A percentile compares a stretch with the other conserved stretches of the same genome.
Evolutionary conservation across 1,140 invertebrate species (phyloP).

Genomic region (Drosophila tristis): DNA sequence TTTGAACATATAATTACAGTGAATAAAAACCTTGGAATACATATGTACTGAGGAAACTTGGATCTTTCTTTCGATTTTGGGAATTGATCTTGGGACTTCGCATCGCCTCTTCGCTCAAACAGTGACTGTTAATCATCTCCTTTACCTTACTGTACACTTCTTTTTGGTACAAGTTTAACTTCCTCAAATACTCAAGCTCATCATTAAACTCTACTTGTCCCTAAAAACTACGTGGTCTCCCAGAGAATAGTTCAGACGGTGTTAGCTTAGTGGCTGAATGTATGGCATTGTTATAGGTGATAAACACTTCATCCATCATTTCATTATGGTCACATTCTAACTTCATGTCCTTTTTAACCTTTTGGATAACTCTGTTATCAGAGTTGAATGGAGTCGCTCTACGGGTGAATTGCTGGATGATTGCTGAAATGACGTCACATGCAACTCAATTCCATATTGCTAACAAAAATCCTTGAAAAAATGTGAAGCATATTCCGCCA

Average conservation of each 20-base stretch:
- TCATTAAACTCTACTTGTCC: not conserved
- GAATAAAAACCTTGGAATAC: too few species aligned
- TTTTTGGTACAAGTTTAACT: slow-evolving; percentile 2
- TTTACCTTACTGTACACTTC: not conserved
- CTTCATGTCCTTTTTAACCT: too few species aligned
- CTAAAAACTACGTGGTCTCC: slow-evolving; percentile 7
- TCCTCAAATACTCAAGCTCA: slow-evolving; percentile 4
- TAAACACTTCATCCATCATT: slow-evolving; percentile 27
- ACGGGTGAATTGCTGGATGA: slow-evolving; percentile 19
- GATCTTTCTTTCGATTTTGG: too few species aligned
- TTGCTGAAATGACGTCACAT: slow-evolving; percentile 34
- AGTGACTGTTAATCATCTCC: not conserved
- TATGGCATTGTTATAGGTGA: slow-evolving; percentile 41
- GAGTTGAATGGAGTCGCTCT: too few species aligned
- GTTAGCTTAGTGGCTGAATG: slow-evolving; percentile 28
- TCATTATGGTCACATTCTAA: slow-evolving; percentile 30
- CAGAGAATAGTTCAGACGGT: slow-evolving; percentile 34
- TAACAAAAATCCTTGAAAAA: slow-evolving; percentile 36
- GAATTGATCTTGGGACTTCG: too few species aligned
- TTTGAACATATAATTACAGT: too few species aligned
- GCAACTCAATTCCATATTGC: slow-evolving; percentile 29
- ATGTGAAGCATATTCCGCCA: slow-evolving; percentile 22
- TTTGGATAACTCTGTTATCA: too few species aligned
- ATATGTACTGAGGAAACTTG: too few species aligned
- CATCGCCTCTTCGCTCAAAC: too few species aligned